Percentiles rank a stretch among this genome's conserved stretches.
phyloP scores from a whole-genome alignment of 2,113 vertebrate species.

The Aspiorhynchus laticeps region DNA sequence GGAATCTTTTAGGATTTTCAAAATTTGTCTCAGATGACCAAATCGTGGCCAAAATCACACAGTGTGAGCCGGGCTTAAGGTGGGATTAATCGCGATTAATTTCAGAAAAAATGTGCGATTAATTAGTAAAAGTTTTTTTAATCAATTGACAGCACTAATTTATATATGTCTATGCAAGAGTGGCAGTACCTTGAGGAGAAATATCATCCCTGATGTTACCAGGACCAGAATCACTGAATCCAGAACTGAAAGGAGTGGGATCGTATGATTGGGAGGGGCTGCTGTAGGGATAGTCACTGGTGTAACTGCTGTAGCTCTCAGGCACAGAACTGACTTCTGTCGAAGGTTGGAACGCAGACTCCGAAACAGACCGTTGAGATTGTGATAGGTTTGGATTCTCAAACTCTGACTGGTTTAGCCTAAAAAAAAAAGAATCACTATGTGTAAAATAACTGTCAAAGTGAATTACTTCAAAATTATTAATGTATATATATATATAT shows the following conservation, averaged over 20 bases:
- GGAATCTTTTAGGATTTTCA: too few relatives aligned
- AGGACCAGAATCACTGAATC: slow-evolving; percentile 80
- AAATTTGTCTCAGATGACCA: too few relatives aligned
- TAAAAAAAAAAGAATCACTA: slow-evolving; percentile 42
- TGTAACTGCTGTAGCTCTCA: slow-evolving; percentile 69
- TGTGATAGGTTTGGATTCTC: slow-evolving; percentile 59
- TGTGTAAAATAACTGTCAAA: background rate
- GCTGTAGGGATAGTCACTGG: slow-evolving; percentile 68
- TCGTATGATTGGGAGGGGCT: slow-evolving; percentile 58
- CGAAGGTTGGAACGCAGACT: slow-evolving; percentile 59
- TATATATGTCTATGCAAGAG: too few relatives aligned
- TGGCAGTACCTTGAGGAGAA: slow-evolving; percentile 40
- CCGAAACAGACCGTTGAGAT: slow-evolving; percentile 44
- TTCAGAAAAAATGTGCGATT: too few relatives aligned
- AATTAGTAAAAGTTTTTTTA: too few relatives aligned
- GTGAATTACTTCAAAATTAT: background rate
- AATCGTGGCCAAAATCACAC: too few relatives aligned
- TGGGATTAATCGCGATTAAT: too few relatives aligned
- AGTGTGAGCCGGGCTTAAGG: too few relatives aligned
- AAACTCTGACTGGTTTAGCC: slow-evolving; percentile 72
- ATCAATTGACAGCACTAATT: too few relatives aligned
- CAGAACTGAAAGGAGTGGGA: slow-evolving; percentile 53
- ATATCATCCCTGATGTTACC: slow-evolving; percentile 64
- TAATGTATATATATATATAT: background rate
- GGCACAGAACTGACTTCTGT: slow-evolving; percentile 53